Conservation (phyloP, 1,140 invertebrate genomes). For the Heterodera schachtii region DNA sequence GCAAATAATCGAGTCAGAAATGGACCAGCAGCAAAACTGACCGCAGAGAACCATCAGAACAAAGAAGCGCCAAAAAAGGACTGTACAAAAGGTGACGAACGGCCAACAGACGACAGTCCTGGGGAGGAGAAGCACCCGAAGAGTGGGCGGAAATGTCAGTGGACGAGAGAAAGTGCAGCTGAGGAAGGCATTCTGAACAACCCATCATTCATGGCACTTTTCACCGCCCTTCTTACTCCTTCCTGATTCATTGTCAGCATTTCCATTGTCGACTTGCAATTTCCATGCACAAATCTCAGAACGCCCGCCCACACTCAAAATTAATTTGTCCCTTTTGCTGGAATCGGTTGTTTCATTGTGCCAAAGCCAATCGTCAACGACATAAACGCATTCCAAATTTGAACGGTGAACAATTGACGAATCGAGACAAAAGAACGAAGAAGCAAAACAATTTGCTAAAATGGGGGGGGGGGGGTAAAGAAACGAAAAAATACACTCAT, state of each 20-base stretch:
- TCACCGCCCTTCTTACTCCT: not conserved
- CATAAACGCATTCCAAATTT: slow-evolving; percentile 8
- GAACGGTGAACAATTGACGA: slow-evolving; percentile 16
- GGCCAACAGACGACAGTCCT: slow-evolving; percentile 2
- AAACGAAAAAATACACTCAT: not conserved
- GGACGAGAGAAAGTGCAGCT: slow-evolving; percentile 13
- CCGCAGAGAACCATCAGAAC: slow-evolving; percentile 12
- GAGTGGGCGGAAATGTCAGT: not conserved
- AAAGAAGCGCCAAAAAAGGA: slow-evolving; percentile 1
- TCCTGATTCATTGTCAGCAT: not conserved
- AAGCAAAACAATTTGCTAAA: not conserved
- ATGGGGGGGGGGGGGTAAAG: too few species aligned
- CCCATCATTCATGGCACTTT: not conserved
- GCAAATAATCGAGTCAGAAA: not conserved
- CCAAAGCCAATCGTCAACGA: not conserved
- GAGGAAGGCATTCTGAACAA: not conserved
- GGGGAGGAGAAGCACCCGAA: not conserved
- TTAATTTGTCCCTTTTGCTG: not conserved
- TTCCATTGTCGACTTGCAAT: not conserved
- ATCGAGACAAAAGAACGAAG: not conserved
- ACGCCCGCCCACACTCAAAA: slow-evolving; percentile 16
- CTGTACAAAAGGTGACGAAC: slow-evolving; percentile 6
- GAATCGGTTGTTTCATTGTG: not conserved
- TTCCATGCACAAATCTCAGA: slow-evolving; percentile 12
- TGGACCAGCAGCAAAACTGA: not conserved